Evolutionary conservation across 2,797 vertebrate genomes (phyloP), one percentile per base, ranked within the genome.

Genomic region (Otolemur crassicaudatus): DNA sequence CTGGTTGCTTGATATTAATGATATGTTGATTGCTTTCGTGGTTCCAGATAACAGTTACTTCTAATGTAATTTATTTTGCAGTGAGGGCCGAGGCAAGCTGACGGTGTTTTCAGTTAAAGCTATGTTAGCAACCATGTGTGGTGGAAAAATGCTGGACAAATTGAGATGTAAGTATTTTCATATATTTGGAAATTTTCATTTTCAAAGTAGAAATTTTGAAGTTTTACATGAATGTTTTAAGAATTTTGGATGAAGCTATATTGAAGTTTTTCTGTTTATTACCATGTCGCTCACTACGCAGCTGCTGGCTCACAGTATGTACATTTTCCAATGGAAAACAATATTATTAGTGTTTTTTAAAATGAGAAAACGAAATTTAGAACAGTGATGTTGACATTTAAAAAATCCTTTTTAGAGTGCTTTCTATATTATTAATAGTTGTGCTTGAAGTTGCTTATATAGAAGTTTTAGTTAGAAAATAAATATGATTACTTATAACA

Each of bases 101-200:
- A 99, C 99, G 0, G 99, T 99, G 37, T 99, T 99, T 98, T 99
- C 99, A 1, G 99, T 99, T 98, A 99, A 99, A 98, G 98, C 99
- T 34, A 99, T 99, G 99, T 98, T 99, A 97, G 99, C 99, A 29
- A 99, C 99, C 16, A 99, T 99, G 99, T 99, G 99, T 89, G 99
- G 99, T 34, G 99, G 99, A 8, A 99, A 99, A 97, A 99, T 99
- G 88, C 99, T 99, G 98, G 99, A 99, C 99, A 99, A 99, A 97
- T 98, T 99, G 25, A 98, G 99, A 96, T 99, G 99, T 99, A 98
- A 99, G 99, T 99, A 98, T 89, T 76, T 65, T 37, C 4, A 40
- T 27, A 0, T 58, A 29, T 14, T 1, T 73, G 89, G 67, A 73
- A 49, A 10, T 1, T 2, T 80, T 7, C 69, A 12, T 90, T 75